Percentiles rank a stretch among this genome's conserved stretches.
Evolutionary conservation across 2,113 vertebrate genomes (phyloP).

Genomic region (Onychorhynchus coronatus): DNA sequence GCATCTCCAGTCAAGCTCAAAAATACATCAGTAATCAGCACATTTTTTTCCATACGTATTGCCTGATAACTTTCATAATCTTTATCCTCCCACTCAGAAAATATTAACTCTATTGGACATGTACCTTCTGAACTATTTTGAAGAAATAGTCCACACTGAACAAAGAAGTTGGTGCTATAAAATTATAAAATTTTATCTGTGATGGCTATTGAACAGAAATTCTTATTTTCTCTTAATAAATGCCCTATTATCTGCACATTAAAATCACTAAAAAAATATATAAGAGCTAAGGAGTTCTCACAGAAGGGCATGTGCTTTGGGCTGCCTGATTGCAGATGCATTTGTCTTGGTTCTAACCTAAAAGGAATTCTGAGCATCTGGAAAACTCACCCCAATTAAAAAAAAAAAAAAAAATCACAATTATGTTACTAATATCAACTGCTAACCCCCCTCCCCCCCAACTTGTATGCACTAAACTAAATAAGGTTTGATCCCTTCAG

Average conservation of each 20-base stretch:
- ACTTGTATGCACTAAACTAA: not conserved
- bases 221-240: not conserved
- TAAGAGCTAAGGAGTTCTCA: not conserved
- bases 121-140: not conserved
- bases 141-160: not conserved
- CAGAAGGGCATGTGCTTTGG: not conserved
- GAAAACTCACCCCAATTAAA: not conserved
- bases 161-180: not conserved
- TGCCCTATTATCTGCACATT: not conserved
- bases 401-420: not conserved
- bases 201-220: not conserved
- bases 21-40: not conserved
- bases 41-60: not conserved
- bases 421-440: not conserved
- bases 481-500: not conserved
- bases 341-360: not conserved
- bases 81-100: not conserved
- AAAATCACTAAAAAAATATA: not conserved
- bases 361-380: not conserved
- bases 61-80: not conserved
- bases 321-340: not conserved
- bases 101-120: not conserved
- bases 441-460: accelerated
- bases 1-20: not conserved
- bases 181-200: not conserved